Conservation (phyloP, 2,113 vertebrate species). For the Antennarius striatus region DNA sequence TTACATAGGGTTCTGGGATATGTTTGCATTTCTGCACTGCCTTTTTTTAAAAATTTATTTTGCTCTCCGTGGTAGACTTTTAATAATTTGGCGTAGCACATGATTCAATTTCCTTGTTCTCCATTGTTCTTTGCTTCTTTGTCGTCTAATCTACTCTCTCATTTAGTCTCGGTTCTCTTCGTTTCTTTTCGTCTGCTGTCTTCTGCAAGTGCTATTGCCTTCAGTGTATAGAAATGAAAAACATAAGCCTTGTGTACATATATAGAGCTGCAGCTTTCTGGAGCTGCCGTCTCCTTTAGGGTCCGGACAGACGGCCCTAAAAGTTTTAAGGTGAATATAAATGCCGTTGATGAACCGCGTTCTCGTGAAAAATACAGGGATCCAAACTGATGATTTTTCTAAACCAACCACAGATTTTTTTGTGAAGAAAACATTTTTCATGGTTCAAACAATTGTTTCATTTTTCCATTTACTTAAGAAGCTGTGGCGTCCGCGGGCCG, state of each 20-base stretch:
- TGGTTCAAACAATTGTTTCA: conserved; percentile 31
- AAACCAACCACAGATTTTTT: conserved; percentile 42
- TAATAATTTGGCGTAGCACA: conserved; percentile 34
- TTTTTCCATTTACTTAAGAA: conserved; percentile 15
- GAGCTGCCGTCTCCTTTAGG: conserved; percentile 51
- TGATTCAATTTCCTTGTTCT: conserved; percentile 10
- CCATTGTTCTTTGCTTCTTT: conserved; percentile 2
- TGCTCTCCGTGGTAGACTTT: conserved; percentile 16
- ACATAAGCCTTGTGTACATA: conserved; percentile 74
- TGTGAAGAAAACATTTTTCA: conserved; percentile 54
- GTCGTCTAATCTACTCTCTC: conserved; percentile 1
- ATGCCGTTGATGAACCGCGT: conserved; percentile 56
- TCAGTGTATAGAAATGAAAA: conserved; percentile 58
- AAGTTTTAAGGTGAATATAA: conserved; percentile 54
- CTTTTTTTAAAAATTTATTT: conserved; percentile 24
- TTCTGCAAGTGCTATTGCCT: conserved; percentile 47
- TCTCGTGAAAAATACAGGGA: conserved; percentile 59
- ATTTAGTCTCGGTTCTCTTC: not conserved
- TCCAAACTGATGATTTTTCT: conserved; percentile 56
- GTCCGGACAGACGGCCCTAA: conserved; percentile 55
- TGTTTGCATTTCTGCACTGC: conserved; percentile 27
- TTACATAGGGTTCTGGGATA: conserved; percentile 24
- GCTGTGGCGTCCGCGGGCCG: conserved; percentile 59
- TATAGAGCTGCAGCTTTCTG: conserved; percentile 49
- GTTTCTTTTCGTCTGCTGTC: conserved; percentile 21